phyloP scores from a whole-genome alignment of 2,888 invertebrate species.

The Cataglyphis livida region DNA sequence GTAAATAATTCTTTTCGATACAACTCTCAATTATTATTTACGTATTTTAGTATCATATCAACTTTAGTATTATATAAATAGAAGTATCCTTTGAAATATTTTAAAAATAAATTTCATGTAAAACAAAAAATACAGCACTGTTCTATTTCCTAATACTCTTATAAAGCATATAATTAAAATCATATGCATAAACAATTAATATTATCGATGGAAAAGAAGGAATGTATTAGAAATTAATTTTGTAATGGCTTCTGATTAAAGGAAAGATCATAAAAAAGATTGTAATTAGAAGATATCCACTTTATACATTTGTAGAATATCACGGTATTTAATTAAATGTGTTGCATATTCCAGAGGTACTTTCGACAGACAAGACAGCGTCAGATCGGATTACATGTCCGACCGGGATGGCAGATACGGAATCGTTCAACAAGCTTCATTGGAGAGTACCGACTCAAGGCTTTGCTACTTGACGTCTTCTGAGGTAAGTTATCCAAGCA shows the following conservation, averaged over 20 bases:
- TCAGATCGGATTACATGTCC: constrained; percentile 95
- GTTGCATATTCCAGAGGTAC: constrained; percentile 88
- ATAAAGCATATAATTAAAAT: neutral
- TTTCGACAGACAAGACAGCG: constrained; percentile 95
- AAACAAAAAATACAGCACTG: neutral
- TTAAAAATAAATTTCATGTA: neutral
- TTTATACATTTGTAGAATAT: neutral
- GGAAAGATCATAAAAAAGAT: neutral
- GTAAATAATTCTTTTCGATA: neutral
- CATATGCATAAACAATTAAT: neutral
- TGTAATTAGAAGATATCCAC: constrained; percentile 21
- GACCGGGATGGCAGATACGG: constrained; percentile 94
- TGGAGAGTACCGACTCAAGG: constrained; percentile 97
- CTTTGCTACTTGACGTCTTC: constrained; percentile 97
- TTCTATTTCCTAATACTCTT: constrained; percentile 4
- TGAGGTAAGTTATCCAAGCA: constrained; percentile 91
- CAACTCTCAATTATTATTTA: neutral
- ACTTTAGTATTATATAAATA: constrained; percentile 2
- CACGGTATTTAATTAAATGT: constrained; percentile 21
- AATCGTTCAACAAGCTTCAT: constrained; percentile 96
- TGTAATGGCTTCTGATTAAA: neutral
- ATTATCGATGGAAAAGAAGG: neutral
- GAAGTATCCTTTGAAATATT: neutral
- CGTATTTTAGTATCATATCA: neutral
- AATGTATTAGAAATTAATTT: neutral